Evolutionary conservation across 35 echinoderm and acorn worm species (phyloP), one percentile per base, ranked within the genome.

Genomic region (Ptychodera flava): DNA sequence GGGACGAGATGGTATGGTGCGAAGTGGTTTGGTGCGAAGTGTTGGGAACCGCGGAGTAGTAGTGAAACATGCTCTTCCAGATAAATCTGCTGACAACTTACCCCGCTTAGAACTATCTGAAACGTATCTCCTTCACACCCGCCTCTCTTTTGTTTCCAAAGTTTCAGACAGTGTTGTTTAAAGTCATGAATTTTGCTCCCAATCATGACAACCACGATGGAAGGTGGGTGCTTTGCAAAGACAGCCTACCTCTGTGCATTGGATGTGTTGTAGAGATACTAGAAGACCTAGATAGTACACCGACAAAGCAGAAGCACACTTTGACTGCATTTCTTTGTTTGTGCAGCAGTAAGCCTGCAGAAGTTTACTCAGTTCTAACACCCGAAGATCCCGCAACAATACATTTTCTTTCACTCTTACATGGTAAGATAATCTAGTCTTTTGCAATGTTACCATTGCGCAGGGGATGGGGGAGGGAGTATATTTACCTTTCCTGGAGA

Each of bases 241-340:
- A 16, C 45, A 64, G 22, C 31, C 32, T 77, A 28, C 29, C 88
- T 0, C 38, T 90, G 37, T 94, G 92, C 34, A 64, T 94, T 0
- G 85, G 80, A 6, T 94, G 92, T 78, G 33, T 79, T 28, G 35
- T 87, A 35, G 92, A 94, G 38, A 87, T 77, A 35, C 64, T 94
- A 1, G 92, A 90, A 35, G 84, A 94, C 34, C 29, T 35, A 33
- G 31, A 35, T 16, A 86, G 88, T 29, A 81, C 64, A 27, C 76
- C 83, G 1, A 28, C 90, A 32, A 94, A 80, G 81, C 90, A 94
- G 78, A 94, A 91, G 38, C 84, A 64, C 22, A 22, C 45, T 64
- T 64, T 64, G 22, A 12, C 45, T 12, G 45, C 6, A 64, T 64
- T 64, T 22, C 45, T 64, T 64, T 6, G 6, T 12, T 22, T 64